Evolutionary conservation across 2,797 vertebrate species (phyloP), one percentile per base, ranked within the genome.

Genomic region (Falco peregrinus): DNA sequence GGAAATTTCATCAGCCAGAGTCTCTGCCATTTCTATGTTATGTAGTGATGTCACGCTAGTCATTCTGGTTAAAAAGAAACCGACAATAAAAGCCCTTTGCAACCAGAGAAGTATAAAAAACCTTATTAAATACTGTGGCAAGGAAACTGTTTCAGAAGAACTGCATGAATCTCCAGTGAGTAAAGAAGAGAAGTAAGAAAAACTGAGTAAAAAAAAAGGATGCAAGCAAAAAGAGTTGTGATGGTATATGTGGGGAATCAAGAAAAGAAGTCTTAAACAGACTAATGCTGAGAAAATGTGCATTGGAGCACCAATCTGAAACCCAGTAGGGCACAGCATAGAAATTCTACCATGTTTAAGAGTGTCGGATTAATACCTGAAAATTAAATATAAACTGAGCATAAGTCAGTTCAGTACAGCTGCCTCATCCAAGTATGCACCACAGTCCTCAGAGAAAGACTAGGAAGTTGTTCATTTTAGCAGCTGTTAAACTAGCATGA

Each of bases 381-480:
- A 96, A 95, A 91, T 84, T 64, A 81, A 60, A 18, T 35, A 53
- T 61, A 78, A 88, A 74, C n/a, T 33, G 41, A 91, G n/a, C 13
- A 16, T 90, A 73, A 95, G 68, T 95, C 84, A 95, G 51, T 80
- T 93, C 37, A 57, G 56, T 19, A 60, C 71, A 80, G 48, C n/a
- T 95, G 67, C 60, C 20, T 93, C 73, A 85, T 85, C n/a, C 48
- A 70, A 91, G 65, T 39, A 43, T 39, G 24, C 41, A 57, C 68
- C 24, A 28, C 26, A 48, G 53, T 83, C 73, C 73, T 86, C 57
- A 78, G 79, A 87, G 91, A 50, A 88, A 93, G 57, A 47, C 25
- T 11, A 70, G 82, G 61, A 93, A 89, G 78, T 8, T 20, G 37
- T 39, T 81, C 41, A 39, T 71, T 87, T 81, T 35, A 70, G 68